These are phyloP conservation scores for Chelon labrosus DNA, from an alignment of 2,797 vertebrate genomes.

Conservation along the genomic window DNA sequence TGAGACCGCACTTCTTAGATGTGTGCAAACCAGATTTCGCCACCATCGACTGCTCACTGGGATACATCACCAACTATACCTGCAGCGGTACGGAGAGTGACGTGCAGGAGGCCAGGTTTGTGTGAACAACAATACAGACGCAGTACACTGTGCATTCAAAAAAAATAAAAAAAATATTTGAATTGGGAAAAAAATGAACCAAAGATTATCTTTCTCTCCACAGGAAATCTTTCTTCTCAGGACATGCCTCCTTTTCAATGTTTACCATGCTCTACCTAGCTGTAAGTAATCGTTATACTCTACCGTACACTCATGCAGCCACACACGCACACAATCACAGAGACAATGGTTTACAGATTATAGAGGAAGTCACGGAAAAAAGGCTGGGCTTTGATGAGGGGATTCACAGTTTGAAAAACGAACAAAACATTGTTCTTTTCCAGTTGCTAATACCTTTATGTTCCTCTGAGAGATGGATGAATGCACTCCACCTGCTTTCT, in stretches of 20 bases:
- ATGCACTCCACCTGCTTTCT: constrained; percentile 71
- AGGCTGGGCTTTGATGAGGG: constrained; percentile 47
- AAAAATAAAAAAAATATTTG: too few relatives aligned
- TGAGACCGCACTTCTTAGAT: constrained; percentile 94
- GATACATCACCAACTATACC: constrained; percentile 92
- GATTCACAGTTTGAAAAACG: constrained; percentile 45
- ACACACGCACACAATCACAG: constrained; percentile 27
- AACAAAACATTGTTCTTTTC: constrained; percentile 50
- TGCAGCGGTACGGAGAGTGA: constrained; percentile 87
- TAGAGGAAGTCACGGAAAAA: constrained; percentile 35
- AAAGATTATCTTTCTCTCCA: constrained; percentile 56
- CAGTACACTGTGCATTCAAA: background rate
- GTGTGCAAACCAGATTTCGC: constrained; percentile 90
- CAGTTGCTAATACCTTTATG: constrained; percentile 30
- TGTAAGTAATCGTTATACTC: constrained; percentile 87
- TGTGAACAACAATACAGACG: background rate
- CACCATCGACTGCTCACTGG: constrained; percentile 89
- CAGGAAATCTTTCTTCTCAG: constrained; percentile 99
- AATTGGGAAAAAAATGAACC: too few relatives aligned
- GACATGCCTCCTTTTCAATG: constrained; percentile 97
- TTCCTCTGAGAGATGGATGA: constrained; percentile 56
- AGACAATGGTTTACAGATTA: constrained; percentile 50
- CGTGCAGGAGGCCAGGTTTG: constrained; percentile 96
- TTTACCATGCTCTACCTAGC: constrained; percentile 98
- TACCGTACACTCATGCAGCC: constrained; percentile 5